A percentile compares a stretch with the other conserved stretches of the same genome.
Conservation (phyloP, 2,888 invertebrate species). For the Himalopsyche tibetana region DNA sequence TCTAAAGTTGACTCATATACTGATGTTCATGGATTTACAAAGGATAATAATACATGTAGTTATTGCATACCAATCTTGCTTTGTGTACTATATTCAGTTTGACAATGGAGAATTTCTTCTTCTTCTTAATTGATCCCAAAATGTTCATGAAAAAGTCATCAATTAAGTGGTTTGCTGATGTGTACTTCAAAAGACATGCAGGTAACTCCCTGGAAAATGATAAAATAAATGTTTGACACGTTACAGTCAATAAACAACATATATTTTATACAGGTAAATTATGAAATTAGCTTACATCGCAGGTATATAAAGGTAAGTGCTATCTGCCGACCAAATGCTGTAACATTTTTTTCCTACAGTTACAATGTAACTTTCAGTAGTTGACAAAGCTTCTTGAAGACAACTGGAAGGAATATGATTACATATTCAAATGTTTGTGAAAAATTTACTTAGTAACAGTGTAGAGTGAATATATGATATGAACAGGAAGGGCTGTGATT, state of each 20-base stretch:
- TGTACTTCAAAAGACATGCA: not conserved
- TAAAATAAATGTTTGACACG: not conserved
- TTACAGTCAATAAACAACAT: too few relatives aligned
- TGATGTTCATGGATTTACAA: too few relatives aligned
- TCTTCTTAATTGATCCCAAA: not conserved
- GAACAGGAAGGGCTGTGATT: too few relatives aligned
- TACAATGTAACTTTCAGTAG: conserved; percentile 51
- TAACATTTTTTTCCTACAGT: conserved; percentile 48
- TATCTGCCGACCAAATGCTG: conserved; percentile 52
- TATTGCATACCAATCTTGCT: not conserved
- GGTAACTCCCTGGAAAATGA: not conserved
- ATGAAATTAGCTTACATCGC: not conserved
- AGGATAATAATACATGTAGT: too few relatives aligned
- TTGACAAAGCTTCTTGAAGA: conserved; percentile 41
- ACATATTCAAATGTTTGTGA: too few relatives aligned
- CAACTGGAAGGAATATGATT: conserved; percentile 43
- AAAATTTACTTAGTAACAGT: too few relatives aligned
- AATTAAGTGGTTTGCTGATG: not conserved
- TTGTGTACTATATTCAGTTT: not conserved
- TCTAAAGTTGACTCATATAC: too few relatives aligned
- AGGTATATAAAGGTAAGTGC: not conserved
- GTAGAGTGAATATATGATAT: too few relatives aligned
- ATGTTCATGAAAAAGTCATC: not conserved
- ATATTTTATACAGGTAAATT: not conserved
- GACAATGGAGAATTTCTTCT: conserved; percentile 1